Evolutionary conservation across 2,113 vertebrate genomes (phyloP).

Genomic region (Callocephalon fimbriatum): DNA sequence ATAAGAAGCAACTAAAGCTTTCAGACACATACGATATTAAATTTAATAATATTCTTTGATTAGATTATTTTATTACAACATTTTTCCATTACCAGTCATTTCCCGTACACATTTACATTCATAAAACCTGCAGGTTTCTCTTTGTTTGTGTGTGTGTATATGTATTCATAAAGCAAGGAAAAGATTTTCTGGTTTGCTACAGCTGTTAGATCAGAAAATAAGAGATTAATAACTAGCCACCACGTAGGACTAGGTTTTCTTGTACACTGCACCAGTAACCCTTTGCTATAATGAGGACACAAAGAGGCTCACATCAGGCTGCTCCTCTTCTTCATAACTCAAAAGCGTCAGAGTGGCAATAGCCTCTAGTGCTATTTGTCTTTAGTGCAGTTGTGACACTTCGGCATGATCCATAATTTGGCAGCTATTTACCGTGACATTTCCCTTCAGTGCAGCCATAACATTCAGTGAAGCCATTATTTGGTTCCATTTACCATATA

Average conservation of each 20-base stretch:
- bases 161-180: slow-evolving; percentile 26
- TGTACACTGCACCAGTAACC: slow-evolving; percentile 69
- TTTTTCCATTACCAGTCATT: slow-evolving; percentile 74
- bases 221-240: slow-evolving; percentile 75
- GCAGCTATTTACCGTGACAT: slow-evolving; percentile 89
- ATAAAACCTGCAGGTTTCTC: slow-evolving; percentile 64
- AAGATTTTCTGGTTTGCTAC: slow-evolving; percentile 50
- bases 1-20: slow-evolving; percentile 72
- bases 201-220: slow-evolving; percentile 63
- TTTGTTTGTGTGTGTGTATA: slow-evolving; percentile 34
- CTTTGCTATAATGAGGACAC: slow-evolving; percentile 81
- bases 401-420: slow-evolving; percentile 87
- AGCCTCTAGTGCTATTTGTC: slow-evolving; percentile 85
- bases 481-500: slow-evolving; percentile 90
- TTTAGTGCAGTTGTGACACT: slow-evolving; percentile 86
- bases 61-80: slow-evolving; percentile 72
- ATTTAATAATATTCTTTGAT: slow-evolving; percentile 75
- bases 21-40: slow-evolving; percentile 67
- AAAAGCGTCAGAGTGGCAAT: slow-evolving; percentile 79
- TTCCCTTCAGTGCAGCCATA: slow-evolving; percentile 87
- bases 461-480: slow-evolving; percentile 87
- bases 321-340: slow-evolving; percentile 84
- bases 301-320: slow-evolving; percentile 78
- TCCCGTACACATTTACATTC: slow-evolving; percentile 66
- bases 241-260: slow-evolving; percentile 50